A percentile compares a stretch with the other conserved stretches of the same genome.
phyloP scores from a whole-genome alignment of 1,140 invertebrate species.

The Muscidifurax raptorellus region DNA sequence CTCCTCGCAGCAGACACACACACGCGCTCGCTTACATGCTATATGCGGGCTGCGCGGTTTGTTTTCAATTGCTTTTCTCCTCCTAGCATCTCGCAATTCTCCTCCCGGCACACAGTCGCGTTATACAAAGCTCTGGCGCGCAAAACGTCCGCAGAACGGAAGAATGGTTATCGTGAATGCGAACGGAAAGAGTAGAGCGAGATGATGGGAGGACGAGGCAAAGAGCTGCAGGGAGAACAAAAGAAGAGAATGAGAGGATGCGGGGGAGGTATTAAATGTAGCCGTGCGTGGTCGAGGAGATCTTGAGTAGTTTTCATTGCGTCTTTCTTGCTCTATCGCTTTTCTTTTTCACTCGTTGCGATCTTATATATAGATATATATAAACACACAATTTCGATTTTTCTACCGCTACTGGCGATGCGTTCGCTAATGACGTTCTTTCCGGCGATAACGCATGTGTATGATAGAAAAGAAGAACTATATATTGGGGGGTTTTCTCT shows the following conservation, averaged over 20 bases:
- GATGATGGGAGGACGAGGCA: not conserved
- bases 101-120: not conserved
- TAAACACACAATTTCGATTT: not conserved
- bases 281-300: slow-evolving; percentile 7
- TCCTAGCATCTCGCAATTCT: not conserved
- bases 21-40: too few species aligned
- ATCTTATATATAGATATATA: not conserved
- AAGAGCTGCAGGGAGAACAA: not conserved
- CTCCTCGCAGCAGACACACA: too few species aligned
- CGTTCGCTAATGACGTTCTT: slow-evolving; percentile 26
- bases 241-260: not conserved
- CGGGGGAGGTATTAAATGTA: slow-evolving; percentile 39
- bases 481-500: not conserved
- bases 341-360: not conserved
- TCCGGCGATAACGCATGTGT: not conserved
- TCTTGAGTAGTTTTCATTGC: slow-evolving; percentile 44
- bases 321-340: slow-evolving; percentile 6
- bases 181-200: slow-evolving; percentile 27
- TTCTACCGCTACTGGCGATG: not conserved
- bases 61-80: slow-evolving; percentile 6
- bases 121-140: not conserved
- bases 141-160: not conserved
- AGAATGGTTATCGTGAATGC: slow-evolving; percentile 16
- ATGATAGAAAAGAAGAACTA: not conserved
- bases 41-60: not conserved